Evolutionary conservation across 2,797 vertebrate species (phyloP), one percentile per base, ranked within the genome.

Genomic region (Typhlichthys eigenmanni): DNA sequence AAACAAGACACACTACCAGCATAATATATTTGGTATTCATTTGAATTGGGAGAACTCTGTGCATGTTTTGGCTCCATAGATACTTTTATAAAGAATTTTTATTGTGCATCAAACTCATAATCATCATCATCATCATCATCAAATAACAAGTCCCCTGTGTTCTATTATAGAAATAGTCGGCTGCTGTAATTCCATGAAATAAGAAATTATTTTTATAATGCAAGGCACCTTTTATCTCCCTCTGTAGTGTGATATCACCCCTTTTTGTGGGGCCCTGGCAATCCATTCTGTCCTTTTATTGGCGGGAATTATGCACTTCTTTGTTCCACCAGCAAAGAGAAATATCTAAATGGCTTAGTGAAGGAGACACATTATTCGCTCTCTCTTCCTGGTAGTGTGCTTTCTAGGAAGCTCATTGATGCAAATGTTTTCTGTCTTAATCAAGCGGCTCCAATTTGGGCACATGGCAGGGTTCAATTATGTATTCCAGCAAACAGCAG

Each of bases 391-490:
- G 17, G 61, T 19, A 3, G 14, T 45, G 74, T 76, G 50, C 57
- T 70, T 68, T 76, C 48, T 45, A 56, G 60, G 58, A 59, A 55
- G 56, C 56, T 58, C 54, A 8, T 47, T 70, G 61, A 74, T 76
- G 53, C 65, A 78, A 76, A 82, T 76, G 66, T 67, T 69, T 60
- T 68, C 71, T 66, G 55, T 61, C 57, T 74, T 50, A 53, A 64
- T 71, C 69, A 68, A 70, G 69, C 62, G 11, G 66, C 64, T 13
- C 62, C 62, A 74, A 70, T 85, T 81, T 71, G 79, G 76, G 57
- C 58, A 17, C 49, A 71, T 64, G 45, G 64, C 70, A 67, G 79
- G 85, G 80, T 86, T 84, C 84, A 80, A 80, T 90, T 88, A 86
- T 75, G 74, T 79, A 64, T 61, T 61, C 66, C 75, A 79, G 76